Evolutionary conservation across 2,113 vertebrate species (phyloP).

Genomic region (Leucosticte australis): DNA sequence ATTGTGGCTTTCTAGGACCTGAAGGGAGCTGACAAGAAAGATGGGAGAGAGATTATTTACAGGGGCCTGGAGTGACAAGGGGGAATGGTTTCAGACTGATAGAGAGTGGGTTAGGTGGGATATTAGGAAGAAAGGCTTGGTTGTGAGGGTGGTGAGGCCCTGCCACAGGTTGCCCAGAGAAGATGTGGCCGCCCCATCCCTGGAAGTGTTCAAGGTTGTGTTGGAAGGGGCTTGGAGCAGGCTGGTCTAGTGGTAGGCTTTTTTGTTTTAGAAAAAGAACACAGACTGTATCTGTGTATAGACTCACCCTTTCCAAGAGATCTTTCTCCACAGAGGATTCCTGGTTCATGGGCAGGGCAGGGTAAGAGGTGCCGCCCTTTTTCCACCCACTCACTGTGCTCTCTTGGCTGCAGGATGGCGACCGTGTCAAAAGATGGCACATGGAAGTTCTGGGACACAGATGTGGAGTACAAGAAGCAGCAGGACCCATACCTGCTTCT

Average conservation of each 20-base stretch:
- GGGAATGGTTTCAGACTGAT: neutral
- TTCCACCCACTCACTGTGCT: rapidly evolving
- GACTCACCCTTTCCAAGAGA: neutral
- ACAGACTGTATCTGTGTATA: rapidly evolving
- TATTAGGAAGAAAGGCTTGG: neutral
- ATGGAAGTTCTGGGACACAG: constrained; percentile 95
- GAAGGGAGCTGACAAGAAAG: neutral
- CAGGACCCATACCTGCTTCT: constrained; percentile 91
- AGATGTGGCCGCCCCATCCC: neutral
- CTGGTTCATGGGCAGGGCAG: too few relatives aligned
- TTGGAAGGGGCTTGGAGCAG: neutral
- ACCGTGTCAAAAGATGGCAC: constrained; percentile 93
- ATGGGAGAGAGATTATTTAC: neutral
- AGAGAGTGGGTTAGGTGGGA: neutral
- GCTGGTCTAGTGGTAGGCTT: neutral
- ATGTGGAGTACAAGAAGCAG: constrained; percentile 94
- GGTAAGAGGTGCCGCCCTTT: rapidly evolving
- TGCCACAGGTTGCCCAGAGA: neutral
- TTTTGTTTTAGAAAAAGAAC: neutral
- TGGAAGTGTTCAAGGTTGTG: neutral
- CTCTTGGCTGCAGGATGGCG: constrained; percentile 82
- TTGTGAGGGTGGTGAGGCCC: neutral
- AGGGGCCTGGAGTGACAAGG: neutral
- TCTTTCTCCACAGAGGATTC: neutral
- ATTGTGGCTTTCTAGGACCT: neutral